Conservation (phyloP, 2,797 vertebrate species). For the Epinephelus awoara region DNA sequence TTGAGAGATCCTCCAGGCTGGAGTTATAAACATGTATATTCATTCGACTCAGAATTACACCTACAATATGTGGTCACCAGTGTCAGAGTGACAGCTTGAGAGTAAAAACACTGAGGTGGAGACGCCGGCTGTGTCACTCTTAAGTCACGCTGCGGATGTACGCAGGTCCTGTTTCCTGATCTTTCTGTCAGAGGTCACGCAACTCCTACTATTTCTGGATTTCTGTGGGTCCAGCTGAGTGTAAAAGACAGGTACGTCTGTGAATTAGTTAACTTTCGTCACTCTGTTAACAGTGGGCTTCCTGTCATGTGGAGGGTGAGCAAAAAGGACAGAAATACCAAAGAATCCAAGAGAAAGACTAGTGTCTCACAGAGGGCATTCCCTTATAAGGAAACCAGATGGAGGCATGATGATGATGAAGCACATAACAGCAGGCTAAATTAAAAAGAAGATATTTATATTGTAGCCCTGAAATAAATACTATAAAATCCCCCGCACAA, state of each 20-base stretch:
- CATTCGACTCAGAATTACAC: constrained; percentile 13
- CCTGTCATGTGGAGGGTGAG: constrained; percentile 34
- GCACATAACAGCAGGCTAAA: background rate
- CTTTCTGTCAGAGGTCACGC: constrained; percentile 52
- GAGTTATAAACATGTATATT: constrained; percentile 21
- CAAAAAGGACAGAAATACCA: constrained; percentile 7
- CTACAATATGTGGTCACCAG: constrained; percentile 8
- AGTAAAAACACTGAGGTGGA: constrained; percentile 31
- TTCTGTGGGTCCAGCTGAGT: constrained; percentile 24
- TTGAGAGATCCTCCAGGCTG: constrained; percentile 5
- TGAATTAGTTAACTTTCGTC: constrained; percentile 18
- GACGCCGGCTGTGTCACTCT: constrained; percentile 13
- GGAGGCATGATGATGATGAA: background rate
- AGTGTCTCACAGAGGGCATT: background rate
- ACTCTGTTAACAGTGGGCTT: constrained; percentile 38
- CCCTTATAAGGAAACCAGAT: background rate
- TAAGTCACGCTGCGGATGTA: constrained; percentile 52
- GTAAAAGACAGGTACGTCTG: constrained; percentile 27
- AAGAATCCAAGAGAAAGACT: background rate
- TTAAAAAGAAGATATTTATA: background rate
- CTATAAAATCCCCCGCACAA: background rate
- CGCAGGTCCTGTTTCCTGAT: constrained; percentile 73
- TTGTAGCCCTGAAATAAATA: constrained; percentile 4
- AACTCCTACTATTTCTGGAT: constrained; percentile 51
- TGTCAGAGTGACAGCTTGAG: constrained; percentile 16